A percentile compares a stretch with the other conserved stretches of the same genome.
Conservation (phyloP, 2,113 vertebrate genomes). For the Seriola dumerili region DNA sequence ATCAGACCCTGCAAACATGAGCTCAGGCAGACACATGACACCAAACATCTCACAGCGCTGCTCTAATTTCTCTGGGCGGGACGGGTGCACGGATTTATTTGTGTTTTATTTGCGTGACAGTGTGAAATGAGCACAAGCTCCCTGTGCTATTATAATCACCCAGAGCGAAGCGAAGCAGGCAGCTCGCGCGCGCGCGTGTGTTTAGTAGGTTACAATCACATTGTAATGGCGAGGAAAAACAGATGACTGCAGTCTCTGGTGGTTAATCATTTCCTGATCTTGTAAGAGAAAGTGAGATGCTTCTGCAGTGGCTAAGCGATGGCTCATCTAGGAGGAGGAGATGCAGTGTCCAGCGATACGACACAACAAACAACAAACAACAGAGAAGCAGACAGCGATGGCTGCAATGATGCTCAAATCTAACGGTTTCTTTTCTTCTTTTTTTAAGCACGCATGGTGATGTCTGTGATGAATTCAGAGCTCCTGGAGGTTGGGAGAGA, state of each 20-base stretch:
- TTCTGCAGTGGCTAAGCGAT: conserved; percentile 31
- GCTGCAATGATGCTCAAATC: conserved; percentile 24
- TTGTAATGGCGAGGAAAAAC: conserved; percentile 40
- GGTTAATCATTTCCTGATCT: conserved; percentile 37
- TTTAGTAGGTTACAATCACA: conserved; percentile 64
- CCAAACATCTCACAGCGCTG: conserved; percentile 48
- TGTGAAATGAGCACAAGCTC: conserved; percentile 36
- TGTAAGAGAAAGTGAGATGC: conserved; percentile 39
- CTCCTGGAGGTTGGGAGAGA: conserved; percentile 25
- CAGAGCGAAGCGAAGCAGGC: conserved; percentile 15
- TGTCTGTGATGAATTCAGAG: conserved; percentile 13
- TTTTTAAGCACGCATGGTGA: neutral
- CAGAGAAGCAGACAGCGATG: conserved; percentile 27
- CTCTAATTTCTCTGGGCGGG: conserved; percentile 53
- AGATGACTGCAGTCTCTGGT: conserved; percentile 47
- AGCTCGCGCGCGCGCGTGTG: neutral
- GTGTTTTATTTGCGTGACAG: conserved; percentile 45
- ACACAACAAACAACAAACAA: conserved; percentile 41
- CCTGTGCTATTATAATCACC: conserved; percentile 3
- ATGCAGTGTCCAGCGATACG: conserved; percentile 39
- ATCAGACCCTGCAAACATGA: conserved; percentile 67
- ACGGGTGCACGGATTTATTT: conserved; percentile 45
- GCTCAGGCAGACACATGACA: conserved; percentile 61
- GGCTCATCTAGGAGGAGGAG: conserved; percentile 6
- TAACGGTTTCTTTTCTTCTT: neutral